Evolutionary conservation across 1,140 invertebrate species (phyloP), one percentile per base, ranked within the genome.

Genomic region (Aradophagus sp.): DNA sequence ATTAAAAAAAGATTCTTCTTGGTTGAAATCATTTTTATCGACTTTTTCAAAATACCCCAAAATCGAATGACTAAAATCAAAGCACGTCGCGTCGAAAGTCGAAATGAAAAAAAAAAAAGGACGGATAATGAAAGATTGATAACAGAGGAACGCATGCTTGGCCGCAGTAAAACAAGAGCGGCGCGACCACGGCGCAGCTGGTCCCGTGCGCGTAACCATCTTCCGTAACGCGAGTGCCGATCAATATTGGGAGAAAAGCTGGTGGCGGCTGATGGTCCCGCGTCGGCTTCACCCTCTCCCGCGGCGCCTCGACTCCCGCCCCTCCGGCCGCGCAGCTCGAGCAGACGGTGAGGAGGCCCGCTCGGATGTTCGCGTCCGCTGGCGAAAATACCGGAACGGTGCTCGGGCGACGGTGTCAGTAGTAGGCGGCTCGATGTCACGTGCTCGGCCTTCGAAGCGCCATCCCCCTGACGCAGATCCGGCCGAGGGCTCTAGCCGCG

Each of bases 191-290:
- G 55, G 65, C 65, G 55, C 65, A 69, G 65, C 56, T 69, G 66
- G 56, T 62, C 23, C 42, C 56, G 66, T 55, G 66, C 66, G 56
- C 66, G 50, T 69, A 62, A 61, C 48, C 58, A 56, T 69, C 66
- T 56, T 62, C 56, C 50, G 50, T 62, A 61, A 59, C 66, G 50
- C 45, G 56, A 50, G 50, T 48, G 32, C 27, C 58, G 66, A 62
- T 56, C 66, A 70, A 62, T 70, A 63, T 70, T 70, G 52, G 58
- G 58, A 63, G 58, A 70, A 63, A 70, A 70, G 58, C 48, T 50
- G 36, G 55, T 61, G 55, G 56, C 56, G 65, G 47, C 65, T 68
- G 65, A 61, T 68, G 48, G 50, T 70, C 58, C 66, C 66, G 50
- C 58, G 52, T 58, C 66, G 58, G 66, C 66, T 62, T 70, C 58